Evolutionary conservation across 2,113 vertebrate genomes (phyloP), one percentile per base, ranked within the genome.

Genomic region (Benitochromis conjunctus): DNA sequence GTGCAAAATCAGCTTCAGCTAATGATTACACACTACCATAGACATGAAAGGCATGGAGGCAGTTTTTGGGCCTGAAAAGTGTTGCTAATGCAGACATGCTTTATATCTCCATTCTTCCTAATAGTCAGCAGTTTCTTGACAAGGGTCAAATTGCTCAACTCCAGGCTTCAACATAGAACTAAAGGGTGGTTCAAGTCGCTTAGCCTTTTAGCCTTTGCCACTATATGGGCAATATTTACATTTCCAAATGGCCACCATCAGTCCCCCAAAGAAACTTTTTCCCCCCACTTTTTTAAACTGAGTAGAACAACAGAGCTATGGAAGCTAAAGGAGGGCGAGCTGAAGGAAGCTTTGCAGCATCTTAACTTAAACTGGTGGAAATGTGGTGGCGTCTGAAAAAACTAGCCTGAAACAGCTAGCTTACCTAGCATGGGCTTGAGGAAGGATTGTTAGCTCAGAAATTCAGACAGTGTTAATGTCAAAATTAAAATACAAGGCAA

Each of bases 251-350:
- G 41, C 41, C 21, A 46, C 21, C 41, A 71, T 26, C 38, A 26
- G 38, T 46, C 0, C 1, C 18, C 29, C 57, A 34, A 60, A 0
- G 3, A 34, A 34, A 60, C 5, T 6, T 10, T 29, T 2, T 9
- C 10, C 14, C 60, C 6, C 4, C 9, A 3, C 12, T 3, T 0
- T 24, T 69, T 69, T 24, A 2, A 69, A 69, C n/a, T 43, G 62
- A 41, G 19, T 21, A 43, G 43, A 69, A 43, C 34, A 6, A 5
- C 12, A 13, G 24, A 43, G n/a, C 38, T 21, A 9, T 43, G 14
- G 64, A 43, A 43, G 11, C n/a, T 24, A 69, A 69, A 69, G 62
- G 36, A 66, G 21, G 38, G 4, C 14, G 34, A 41, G 19, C 41
- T 0, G n/a, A 69, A 69, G 66, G 66, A 48, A 48, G 24, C 41